phyloP scores from a whole-genome alignment of 1,140 invertebrate genomes.

The Macrotrachela quadricornifera region DNA sequence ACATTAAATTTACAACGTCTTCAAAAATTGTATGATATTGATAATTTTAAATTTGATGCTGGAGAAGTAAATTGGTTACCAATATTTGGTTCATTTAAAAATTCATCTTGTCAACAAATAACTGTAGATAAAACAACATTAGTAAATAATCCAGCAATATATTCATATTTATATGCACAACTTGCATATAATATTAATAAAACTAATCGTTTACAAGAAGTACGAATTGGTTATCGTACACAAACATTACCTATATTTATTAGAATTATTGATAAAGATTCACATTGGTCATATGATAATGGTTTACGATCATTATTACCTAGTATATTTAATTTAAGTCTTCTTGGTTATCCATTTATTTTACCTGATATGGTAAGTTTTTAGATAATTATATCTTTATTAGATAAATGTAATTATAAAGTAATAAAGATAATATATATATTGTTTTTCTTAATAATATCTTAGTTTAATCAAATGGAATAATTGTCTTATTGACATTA shows the following conservation, averaged over 20 bases:
- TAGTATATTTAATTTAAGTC: slow-evolving; percentile 54
- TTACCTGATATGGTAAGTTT: slow-evolving; percentile 77
- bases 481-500: too few relatives aligned
- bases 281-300: slow-evolving; percentile 53
- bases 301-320: slow-evolving; percentile 63
- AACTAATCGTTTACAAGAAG: slow-evolving; percentile 44
- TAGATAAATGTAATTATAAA: too few relatives aligned
- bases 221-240: slow-evolving; percentile 51
- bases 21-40: slow-evolving; percentile 36
- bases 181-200: slow-evolving; percentile 36
- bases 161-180: slow-evolving; percentile 25
- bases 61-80: slow-evolving; percentile 42
- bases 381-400: too few relatives aligned
- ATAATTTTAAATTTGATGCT: slow-evolving; percentile 77
- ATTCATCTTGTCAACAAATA: slow-evolving; percentile 12
- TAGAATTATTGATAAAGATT: slow-evolving; percentile 67
- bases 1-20: background rate
- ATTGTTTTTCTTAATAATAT: too few relatives aligned
- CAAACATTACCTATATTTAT: slow-evolving; percentile 59
- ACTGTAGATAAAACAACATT: too few relatives aligned
- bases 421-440: too few relatives aligned
- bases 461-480: too few relatives aligned
- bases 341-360: slow-evolving; percentile 61
- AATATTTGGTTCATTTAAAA: background rate
- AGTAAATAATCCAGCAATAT: background rate